A percentile compares a stretch with the other conserved stretches of the same genome.
phyloP scores from a whole-genome alignment of 2,888 invertebrate genomes.

The Andrena chrysosceles region DNA sequence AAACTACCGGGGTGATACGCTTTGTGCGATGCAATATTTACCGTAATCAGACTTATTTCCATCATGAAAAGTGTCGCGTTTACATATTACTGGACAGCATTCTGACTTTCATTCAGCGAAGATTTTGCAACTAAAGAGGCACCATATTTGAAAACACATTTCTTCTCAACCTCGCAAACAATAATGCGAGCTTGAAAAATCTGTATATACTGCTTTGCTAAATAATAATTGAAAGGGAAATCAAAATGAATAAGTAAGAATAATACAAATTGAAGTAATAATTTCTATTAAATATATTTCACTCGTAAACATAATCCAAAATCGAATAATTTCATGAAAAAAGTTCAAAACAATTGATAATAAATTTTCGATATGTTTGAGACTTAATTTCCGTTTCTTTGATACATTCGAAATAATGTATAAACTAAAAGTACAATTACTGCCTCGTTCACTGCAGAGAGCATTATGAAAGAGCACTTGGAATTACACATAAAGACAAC shows the following conservation, averaged over 20 bases:
- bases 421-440: conserved; percentile 18
- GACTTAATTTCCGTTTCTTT: background rate
- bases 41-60: conserved; percentile 33
- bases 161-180: background rate
- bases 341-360: background rate
- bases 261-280: background rate
- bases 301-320: too few species aligned
- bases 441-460: conserved; percentile 9
- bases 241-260: background rate
- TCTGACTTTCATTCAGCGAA: conserved; percentile 52
- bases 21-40: conserved; percentile 43
- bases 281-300: background rate
- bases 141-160: conserved; percentile 20
- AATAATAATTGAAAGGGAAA: conserved; percentile 5
- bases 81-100: conserved; percentile 50
- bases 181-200: background rate
- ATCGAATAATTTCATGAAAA: background rate
- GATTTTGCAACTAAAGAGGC: conserved; percentile 40
- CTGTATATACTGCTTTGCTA: conserved; percentile 3
- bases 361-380: background rate
- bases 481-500: conserved; percentile 8
- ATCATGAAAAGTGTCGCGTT: conserved; percentile 15
- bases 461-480: conserved; percentile 1
- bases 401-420: background rate
- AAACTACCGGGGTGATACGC: conserved; percentile 17